These are phyloP conservation scores for Arctopsyche grandis DNA, from an alignment of 1,140 invertebrate genomes.

Conservation along the genomic window DNA sequence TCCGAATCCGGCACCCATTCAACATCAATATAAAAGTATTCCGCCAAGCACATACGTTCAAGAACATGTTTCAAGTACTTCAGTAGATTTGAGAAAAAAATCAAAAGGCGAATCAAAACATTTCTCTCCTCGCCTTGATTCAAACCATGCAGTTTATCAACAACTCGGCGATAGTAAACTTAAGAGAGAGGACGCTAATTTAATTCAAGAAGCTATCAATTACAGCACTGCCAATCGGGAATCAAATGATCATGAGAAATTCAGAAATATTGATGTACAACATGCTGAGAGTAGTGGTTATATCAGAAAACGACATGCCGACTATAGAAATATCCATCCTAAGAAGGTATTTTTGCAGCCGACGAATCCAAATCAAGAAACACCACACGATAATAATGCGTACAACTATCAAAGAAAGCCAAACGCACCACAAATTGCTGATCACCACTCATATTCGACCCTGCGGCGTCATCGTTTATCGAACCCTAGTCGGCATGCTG, in stretches of 20 bases:
- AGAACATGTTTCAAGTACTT: conserved; percentile 10
- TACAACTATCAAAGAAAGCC: background rate
- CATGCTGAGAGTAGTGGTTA: background rate
- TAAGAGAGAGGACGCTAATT: background rate
- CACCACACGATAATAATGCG: conserved; percentile 4
- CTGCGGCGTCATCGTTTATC: conserved; percentile 16
- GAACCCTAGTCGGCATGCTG: background rate
- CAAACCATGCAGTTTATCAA: background rate
- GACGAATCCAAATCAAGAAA: conserved; percentile 8
- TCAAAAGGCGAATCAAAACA: conserved; percentile 44
- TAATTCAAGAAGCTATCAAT: conserved; percentile 9
- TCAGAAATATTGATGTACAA: background rate
- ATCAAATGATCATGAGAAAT: background rate
- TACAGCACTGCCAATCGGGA: conserved; percentile 8
- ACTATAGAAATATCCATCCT: conserved; percentile 52
- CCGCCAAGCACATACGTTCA: background rate
- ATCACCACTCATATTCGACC: conserved; percentile 1
- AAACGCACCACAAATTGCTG: background rate
- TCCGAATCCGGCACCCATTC: background rate
- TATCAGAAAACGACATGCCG: conserved; percentile 33
- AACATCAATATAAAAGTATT: conserved; percentile 13
- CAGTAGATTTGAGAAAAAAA: conserved; percentile 38
- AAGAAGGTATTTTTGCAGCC: conserved; percentile 50
- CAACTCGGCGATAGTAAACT: background rate
- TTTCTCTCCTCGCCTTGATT: conserved; percentile 24